Percentiles rank a stretch among this genome's conserved stretches.
Conservation (phyloP, 2,797 vertebrate species). For the Takifugu ocellatus region DNA sequence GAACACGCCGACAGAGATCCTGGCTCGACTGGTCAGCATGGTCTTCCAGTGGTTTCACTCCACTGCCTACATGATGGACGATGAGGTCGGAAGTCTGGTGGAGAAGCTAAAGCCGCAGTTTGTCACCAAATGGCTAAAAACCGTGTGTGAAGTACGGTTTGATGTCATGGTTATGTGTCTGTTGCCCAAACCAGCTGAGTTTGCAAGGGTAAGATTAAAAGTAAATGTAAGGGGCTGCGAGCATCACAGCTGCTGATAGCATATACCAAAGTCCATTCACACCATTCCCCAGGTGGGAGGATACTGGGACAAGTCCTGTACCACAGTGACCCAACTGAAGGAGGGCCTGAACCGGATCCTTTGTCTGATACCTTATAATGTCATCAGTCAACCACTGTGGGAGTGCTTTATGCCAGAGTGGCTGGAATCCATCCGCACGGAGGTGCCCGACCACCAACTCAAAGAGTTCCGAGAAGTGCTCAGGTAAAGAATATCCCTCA, state of each 20-base stretch:
- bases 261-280: background rate
- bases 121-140: constrained; percentile 98
- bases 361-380: constrained; percentile 97
- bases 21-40: constrained; percentile 97
- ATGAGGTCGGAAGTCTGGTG: constrained; percentile 97
- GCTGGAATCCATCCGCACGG: constrained; percentile 94
- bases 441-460: constrained; percentile 93
- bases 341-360: constrained; percentile 96
- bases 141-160: constrained; percentile 95
- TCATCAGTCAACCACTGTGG: constrained; percentile 96
- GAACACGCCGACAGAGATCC: constrained; percentile 96
- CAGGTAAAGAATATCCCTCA: constrained; percentile 82
- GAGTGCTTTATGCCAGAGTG: constrained; percentile 99
- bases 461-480: constrained; percentile 98
- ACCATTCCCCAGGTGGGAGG: constrained; percentile 86
- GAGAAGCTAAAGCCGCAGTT: constrained; percentile 99
- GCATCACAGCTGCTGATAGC: background rate
- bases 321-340: constrained; percentile 92
- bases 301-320: constrained; percentile 98
- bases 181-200: constrained; percentile 97
- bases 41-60: constrained; percentile 99
- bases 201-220: constrained; percentile 86
- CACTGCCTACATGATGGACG: constrained; percentile 99
- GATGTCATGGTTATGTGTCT: constrained; percentile 99
- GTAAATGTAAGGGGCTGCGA: background rate